phyloP scores from a whole-genome alignment of 2,888 invertebrate species.

The Thecophora atra region DNA sequence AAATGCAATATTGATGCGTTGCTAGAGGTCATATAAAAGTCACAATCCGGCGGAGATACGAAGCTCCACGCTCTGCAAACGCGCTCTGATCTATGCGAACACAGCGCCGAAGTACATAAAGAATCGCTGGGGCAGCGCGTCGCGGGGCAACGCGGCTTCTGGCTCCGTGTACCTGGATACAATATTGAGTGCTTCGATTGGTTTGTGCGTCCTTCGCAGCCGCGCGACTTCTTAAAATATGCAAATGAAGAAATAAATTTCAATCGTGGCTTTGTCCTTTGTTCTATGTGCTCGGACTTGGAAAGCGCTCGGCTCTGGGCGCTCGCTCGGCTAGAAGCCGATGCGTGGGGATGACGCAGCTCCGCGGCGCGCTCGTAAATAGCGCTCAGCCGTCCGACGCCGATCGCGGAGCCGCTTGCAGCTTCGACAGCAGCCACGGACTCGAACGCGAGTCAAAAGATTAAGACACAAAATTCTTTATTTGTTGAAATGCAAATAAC shows the following conservation, averaged over 20 bases:
- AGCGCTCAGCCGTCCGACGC: constrained; percentile 53
- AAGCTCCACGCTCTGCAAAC: not conserved
- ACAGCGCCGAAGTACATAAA: constrained; percentile 36
- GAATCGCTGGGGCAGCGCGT: not conserved
- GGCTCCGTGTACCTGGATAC: not conserved
- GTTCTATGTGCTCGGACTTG: not conserved
- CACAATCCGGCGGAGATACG: not conserved
- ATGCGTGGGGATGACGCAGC: not conserved
- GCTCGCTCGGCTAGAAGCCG: not conserved
- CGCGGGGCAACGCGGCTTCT: not conserved
- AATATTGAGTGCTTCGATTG: constrained; percentile 47
- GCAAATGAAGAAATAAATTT: constrained; percentile 67
- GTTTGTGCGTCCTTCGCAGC: constrained; percentile 41
- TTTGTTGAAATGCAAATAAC: constrained; percentile 66
- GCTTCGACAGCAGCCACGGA: constrained; percentile 32
- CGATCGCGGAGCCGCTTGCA: constrained; percentile 27
- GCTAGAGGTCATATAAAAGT: constrained; percentile 27
- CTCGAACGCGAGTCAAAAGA: constrained; percentile 58
- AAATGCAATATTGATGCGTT: constrained; percentile 30
- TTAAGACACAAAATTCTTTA: constrained; percentile 67
- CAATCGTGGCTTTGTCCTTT: constrained; percentile 48
- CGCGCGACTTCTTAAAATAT: constrained; percentile 65
- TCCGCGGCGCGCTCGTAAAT: constrained; percentile 59
- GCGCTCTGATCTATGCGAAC: constrained; percentile 33
- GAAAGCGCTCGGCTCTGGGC: constrained; percentile 1